Evolutionary conservation across 2,113 vertebrate species (phyloP), one percentile per base, ranked within the genome.

Genomic region (Bufo bufo): DNA sequence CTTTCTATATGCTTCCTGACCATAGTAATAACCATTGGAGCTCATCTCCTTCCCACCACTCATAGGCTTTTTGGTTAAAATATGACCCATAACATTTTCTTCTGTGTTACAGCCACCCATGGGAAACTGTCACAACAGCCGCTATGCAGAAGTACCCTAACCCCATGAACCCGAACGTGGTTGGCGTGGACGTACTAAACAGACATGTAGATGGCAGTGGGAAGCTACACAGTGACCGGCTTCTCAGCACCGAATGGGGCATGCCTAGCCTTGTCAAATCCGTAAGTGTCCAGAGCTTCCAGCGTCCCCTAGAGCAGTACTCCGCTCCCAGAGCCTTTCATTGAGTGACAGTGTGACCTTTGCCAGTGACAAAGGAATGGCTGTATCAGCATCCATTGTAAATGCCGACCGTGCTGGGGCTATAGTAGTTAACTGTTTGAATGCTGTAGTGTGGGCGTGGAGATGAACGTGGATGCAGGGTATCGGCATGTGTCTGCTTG

Each of bases 101-200:
- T 85, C 88, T 79, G 0, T 87, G 72, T 90, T 59, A 4, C 90
- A 99, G 98, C 84, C 98, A 99, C 91, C 98, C 98, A 3, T 99
- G 98, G 98, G 97, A 99, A 87, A 99, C 95, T 0, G 98, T 99
- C 14, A 99, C 96, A 4, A 98, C 96, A 4, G 98, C 98, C 20
- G 98, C 98, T 0, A 99, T 99, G 98, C 96, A 97, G 94, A 99
- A 99, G 54, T 99, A 99, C 79, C 98, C 98, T 0, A 99, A 99
- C 63, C 98, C 98, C 8, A 99, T 99, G 98, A 99, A 99, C 91
- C 96, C 98, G 0, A 97, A 93, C 0, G 98, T 99, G 92, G 95
- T 98, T 5, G 98, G 98, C 0, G 98, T 99, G 0, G 98, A 99
- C 17, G 98, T 99, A 8, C 90, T 99, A 92, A 95, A 96, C 91